Evolutionary conservation across 2,797 vertebrate genomes (phyloP).

Genomic region (Picus viridis): DNA sequence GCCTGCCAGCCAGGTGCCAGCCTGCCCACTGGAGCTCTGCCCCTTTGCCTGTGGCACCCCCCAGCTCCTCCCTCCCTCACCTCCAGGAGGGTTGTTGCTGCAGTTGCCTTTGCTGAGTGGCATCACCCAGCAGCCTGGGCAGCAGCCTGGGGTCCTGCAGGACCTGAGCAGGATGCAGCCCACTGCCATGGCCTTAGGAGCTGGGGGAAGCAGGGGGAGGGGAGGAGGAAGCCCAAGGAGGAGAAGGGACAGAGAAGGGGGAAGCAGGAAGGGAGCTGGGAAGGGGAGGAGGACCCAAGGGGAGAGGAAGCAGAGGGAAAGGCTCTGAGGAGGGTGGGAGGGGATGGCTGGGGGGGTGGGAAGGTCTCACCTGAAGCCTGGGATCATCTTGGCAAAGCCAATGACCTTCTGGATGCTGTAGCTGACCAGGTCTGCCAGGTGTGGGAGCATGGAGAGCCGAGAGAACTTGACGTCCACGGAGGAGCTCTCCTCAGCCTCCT

Average conservation of each 20-base stretch:
- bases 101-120: neutral
- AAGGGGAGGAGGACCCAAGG: no score
- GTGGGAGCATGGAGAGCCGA: conserved; percentile 93
- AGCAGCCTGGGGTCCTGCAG: neutral
- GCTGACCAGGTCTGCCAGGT: conserved; percentile 95
- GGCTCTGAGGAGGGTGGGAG: no score
- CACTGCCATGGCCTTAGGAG: neutral
- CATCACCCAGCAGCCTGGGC: neutral
- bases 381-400: conserved; percentile 98
- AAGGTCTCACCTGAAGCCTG: conserved; percentile 89
- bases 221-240: no score
- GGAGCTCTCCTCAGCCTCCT: conserved; percentile 84
- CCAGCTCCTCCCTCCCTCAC: neutral
- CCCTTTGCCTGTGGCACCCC: neutral
- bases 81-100: neutral
- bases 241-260: no score
- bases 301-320: no score
- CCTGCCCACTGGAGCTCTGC: accelerated
- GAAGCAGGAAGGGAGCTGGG: no score
- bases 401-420: conserved; percentile 99
- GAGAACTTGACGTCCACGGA: conserved; percentile 80
- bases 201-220: no score
- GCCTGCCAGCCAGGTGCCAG: accelerated
- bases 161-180: neutral
- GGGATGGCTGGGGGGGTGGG: no score